These are phyloP conservation scores for Bruchidius siliquastri DNA, from an alignment of 2,888 invertebrate species.

Conservation along the genomic window DNA sequence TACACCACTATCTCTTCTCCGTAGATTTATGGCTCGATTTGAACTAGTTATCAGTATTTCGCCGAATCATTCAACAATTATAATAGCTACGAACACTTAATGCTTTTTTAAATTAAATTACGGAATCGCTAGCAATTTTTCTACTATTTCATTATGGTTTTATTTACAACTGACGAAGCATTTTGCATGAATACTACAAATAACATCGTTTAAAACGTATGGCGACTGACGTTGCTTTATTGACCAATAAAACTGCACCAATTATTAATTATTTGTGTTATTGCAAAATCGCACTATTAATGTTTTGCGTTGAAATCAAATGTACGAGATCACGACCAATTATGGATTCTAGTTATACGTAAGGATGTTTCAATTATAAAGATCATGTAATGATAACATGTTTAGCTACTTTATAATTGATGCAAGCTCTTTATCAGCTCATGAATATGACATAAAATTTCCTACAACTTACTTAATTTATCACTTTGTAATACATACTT, in stretches of 20 bases:
- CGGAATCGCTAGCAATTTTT: neutral
- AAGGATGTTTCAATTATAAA: neutral
- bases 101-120: neutral
- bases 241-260: neutral
- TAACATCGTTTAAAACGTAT: neutral
- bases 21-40: too few species aligned
- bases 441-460: too few species aligned
- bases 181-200: neutral
- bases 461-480: too few species aligned
- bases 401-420: too few species aligned
- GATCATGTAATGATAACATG: neutral
- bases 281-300: neutral
- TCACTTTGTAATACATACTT: too few species aligned
- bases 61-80: neutral
- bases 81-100: neutral
- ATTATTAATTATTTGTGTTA: neutral
- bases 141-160: neutral
- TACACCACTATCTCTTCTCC: too few species aligned
- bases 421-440: too few species aligned
- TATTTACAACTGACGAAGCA: neutral
- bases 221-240: neutral
- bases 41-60: too few species aligned
- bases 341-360: neutral
- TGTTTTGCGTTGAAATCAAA: neutral
- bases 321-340: neutral